Evolutionary conservation across 1,140 invertebrate genomes (phyloP).

Genomic region (Drosophila varians): DNA sequence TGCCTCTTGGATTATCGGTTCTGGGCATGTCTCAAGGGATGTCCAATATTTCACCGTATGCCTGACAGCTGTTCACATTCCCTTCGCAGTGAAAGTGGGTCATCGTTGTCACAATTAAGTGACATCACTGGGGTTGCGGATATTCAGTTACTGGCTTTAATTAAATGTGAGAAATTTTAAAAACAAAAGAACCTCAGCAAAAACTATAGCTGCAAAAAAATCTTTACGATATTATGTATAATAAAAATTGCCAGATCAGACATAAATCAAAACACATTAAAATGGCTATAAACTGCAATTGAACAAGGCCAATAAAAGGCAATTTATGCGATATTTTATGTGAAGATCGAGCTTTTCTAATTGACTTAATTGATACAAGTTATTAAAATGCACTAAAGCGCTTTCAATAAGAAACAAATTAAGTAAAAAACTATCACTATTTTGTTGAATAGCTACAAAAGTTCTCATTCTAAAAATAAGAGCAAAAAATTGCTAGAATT

Average conservation of each 20-base stretch:
- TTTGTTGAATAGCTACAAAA: no score
- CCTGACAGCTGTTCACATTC: conserved; percentile 39
- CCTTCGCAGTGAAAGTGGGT: conserved; percentile 36
- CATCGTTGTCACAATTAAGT: conserved; percentile 25
- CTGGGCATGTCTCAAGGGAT: conserved; percentile 25
- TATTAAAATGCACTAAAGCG: conserved; percentile 1
- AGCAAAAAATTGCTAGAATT: not conserved
- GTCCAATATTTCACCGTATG: conserved; percentile 33
- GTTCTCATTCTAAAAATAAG: no score
- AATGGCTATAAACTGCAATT: conserved; percentile 22
- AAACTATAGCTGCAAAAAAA: no score
- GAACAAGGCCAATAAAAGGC: not conserved
- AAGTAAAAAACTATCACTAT: not conserved
- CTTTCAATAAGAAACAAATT: not conserved
- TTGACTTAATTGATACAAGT: conserved; percentile 28
- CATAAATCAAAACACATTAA: conserved; percentile 4
- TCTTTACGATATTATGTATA: no score
- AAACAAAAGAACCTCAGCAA: not conserved
- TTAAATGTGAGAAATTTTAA: not conserved
- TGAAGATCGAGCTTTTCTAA: conserved; percentile 5
- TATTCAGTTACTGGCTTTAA: not conserved
- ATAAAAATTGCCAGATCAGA: not conserved
- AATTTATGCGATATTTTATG: conserved; percentile 24
- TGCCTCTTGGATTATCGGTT: conserved; percentile 20
- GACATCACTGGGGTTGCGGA: conserved; percentile 23